Evolutionary conservation across 1,140 invertebrate genomes (phyloP), one percentile per base, ranked within the genome.

Genomic region (Mylabris phalerata): DNA sequence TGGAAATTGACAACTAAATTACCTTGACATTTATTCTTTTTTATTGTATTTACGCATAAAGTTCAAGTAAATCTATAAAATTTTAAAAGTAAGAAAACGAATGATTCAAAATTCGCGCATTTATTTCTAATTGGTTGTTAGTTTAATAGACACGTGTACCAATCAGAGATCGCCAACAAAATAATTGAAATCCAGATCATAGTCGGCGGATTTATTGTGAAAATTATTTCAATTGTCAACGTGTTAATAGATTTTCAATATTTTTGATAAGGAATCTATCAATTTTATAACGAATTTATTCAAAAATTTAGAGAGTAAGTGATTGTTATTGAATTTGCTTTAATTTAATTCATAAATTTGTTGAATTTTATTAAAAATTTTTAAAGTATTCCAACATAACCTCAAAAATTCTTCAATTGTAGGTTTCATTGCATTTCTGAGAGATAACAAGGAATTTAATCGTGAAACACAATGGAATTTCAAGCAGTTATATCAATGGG

Each of bases 101-200:
- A 0, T 32, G 1, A 32, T 32, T 32, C 0, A 7, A 32, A 32
- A 5, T 32, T 32, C 4, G 32, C 32, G 32, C 32, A 7, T 1
- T 7, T 32, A 4, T 5, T 5, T 32, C 7, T 32, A 0, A 32
- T 32, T 32, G 32, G 32, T 32, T 32, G 32, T 32, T 5, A 2
- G 7, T 32, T 4, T 32, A 32, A 7, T 32, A 7, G 41, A 42
- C 3, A 71, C 71, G 71, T 73, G 71, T 66, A 66, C 71, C 68
- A 73, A 73, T 73, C 60, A 63, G 19, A 50, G 10, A 25, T 46
- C 67, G 70, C 65, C 71, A 71, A 67, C 67, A 27, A 61, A 50
- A 24, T 42, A 50, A 44, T 42, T 42, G 41, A 42, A 10, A 10
- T 25, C 26, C 40, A 55, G 46, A 49, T 50, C 27, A 39, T 2